These are phyloP conservation scores for Zygogramma bicolorata DNA, from an alignment of 2,888 invertebrate genomes.

Conservation along the genomic window DNA sequence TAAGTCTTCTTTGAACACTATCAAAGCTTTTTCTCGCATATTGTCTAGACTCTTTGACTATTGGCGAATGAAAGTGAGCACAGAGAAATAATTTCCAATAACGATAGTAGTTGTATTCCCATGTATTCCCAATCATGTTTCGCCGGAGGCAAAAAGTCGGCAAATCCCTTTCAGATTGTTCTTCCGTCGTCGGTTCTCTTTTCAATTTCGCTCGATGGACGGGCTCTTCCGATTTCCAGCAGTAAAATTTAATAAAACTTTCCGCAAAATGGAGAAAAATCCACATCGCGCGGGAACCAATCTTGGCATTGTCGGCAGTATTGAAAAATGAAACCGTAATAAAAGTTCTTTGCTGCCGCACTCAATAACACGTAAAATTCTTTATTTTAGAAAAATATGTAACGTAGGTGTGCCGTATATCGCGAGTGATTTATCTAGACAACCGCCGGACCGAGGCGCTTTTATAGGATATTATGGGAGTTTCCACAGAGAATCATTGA, in stretches of 20 bases:
- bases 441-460: too few species aligned
- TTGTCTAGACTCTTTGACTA: too few species aligned
- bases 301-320: not conserved
- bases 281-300: not conserved
- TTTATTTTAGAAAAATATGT: not conserved
- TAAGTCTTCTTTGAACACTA: too few species aligned
- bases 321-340: constrained; percentile 4
- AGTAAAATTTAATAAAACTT: constrained; percentile 15
- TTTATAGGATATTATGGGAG: too few species aligned
- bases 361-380: not conserved
- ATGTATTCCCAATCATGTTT: not conserved
- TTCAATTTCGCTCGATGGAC: not conserved
- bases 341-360: not conserved
- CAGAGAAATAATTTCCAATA: not conserved
- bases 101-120: too few species aligned
- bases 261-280: not conserved
- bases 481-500: too few species aligned
- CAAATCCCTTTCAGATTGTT: constrained; percentile 6
- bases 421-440: not conserved
- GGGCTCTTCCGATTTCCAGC: not conserved
- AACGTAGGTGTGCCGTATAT: not conserved
- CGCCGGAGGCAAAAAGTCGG: not conserved
- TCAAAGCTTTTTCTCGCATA: too few species aligned
- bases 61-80: not conserved
- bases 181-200: not conserved